phyloP scores from a whole-genome alignment of 2,888 invertebrate species.

The Aleiodes alternator region DNA sequence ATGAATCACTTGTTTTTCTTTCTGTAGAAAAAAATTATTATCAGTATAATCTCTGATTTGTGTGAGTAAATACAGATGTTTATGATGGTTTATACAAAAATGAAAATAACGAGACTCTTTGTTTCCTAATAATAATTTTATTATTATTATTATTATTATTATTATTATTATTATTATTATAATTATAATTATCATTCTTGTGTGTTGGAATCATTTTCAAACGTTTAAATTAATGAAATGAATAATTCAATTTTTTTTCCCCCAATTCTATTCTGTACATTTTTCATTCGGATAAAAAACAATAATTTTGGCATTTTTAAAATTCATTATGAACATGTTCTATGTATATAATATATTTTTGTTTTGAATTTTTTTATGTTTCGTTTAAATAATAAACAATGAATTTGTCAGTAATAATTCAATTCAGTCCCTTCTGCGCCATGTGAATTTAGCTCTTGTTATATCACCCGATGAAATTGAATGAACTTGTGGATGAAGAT shows the following conservation, averaged over 20 bases:
- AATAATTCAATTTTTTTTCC: not conserved
- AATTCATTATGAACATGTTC: not conserved
- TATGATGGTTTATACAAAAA: no score
- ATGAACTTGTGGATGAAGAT: conserved; percentile 83
- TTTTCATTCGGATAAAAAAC: conserved; percentile 15
- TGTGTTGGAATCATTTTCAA: no score
- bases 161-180: no score
- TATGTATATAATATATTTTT: not conserved
- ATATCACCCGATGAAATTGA: conserved; percentile 42
- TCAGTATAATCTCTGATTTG: conserved; percentile 5
- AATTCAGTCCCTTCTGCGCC: conserved; percentile 69
- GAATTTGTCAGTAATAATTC: not conserved
- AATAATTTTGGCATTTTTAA: not conserved
- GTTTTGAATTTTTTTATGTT: not conserved
- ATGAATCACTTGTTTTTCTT: not conserved
- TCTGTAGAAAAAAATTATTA: not conserved
- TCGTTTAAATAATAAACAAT: conserved; percentile 4
- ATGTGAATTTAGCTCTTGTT: conserved; percentile 69
- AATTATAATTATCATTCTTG: no score
- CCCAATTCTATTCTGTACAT: not conserved
- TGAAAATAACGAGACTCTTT: no score
- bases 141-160: no score
- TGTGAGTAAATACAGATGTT: no score
- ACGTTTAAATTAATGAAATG: no score
- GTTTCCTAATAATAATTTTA: no score